phyloP scores from a whole-genome alignment of 2,888 invertebrate genomes.

The Athalia circularis region DNA sequence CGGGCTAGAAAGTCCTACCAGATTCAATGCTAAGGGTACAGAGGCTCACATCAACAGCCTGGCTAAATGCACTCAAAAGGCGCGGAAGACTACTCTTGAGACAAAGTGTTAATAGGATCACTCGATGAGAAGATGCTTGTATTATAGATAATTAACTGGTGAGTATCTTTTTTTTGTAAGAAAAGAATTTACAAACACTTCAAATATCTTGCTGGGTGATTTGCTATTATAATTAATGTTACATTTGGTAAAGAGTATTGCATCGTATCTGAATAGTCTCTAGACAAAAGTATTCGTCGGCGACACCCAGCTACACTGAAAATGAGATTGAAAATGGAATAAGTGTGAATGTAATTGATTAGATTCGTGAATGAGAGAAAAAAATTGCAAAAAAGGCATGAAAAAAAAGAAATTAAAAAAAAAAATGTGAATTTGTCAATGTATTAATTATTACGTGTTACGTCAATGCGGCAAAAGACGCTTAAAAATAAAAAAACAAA shows the following conservation, averaged over 20 bases:
- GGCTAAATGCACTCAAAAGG: not conserved
- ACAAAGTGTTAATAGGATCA: slow-evolving; percentile 18
- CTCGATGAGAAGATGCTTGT: not conserved
- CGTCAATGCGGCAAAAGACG: not conserved
- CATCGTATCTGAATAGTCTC: too few species aligned
- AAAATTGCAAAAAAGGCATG: too few species aligned
- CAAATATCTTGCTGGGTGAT: too few species aligned
- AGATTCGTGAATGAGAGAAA: not conserved
- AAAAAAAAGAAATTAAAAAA: not conserved
- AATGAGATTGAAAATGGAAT: too few species aligned
- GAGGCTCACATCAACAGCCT: not conserved
- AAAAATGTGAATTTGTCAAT: not conserved
- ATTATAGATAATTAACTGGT: not conserved
- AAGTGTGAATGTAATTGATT: not conserved
- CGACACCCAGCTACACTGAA: too few species aligned
- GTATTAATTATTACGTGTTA: not conserved
- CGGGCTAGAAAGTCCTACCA: not conserved
- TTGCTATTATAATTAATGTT: too few species aligned
- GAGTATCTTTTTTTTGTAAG: not conserved
- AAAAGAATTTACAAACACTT: too few species aligned
- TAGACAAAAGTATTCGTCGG: too few species aligned
- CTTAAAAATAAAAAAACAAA: not conserved
- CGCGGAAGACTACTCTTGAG: slow-evolving; percentile 15
- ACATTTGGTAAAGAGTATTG: too few species aligned
- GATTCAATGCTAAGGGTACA: not conserved